Evolutionary conservation across 1,140 invertebrate genomes (phyloP).

Genomic region (Spodoptera frugiperda): DNA sequence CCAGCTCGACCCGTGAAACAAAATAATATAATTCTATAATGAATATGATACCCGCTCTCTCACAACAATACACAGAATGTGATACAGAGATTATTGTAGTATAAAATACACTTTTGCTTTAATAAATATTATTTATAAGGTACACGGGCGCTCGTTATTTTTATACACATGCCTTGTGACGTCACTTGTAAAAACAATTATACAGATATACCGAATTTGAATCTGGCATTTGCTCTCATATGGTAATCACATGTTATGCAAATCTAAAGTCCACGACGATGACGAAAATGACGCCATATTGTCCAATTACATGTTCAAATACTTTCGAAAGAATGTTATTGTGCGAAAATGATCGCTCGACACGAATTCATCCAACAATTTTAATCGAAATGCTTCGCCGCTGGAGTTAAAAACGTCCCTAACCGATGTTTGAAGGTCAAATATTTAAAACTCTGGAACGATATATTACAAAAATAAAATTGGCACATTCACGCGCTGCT

Average conservation of each 20-base stretch:
- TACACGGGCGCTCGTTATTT: constrained; percentile 2
- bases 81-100: no score
- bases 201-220: constrained; percentile 9
- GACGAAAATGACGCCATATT: constrained; percentile 14
- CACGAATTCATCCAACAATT: constrained; percentile 16
- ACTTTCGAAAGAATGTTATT: constrained; percentile 24
- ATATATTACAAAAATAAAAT: constrained; percentile 35
- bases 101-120: not conserved
- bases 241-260: constrained; percentile 17
- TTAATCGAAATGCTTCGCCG: constrained; percentile 15
- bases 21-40: no score
- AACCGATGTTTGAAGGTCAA: constrained; percentile 28
- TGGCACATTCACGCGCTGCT: constrained; percentile 15
- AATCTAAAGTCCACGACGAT: not conserved
- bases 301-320: constrained; percentile 18
- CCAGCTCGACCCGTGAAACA: no score
- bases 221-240: constrained; percentile 6
- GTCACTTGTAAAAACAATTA: constrained; percentile 35
- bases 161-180: constrained; percentile 16
- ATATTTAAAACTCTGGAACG: constrained; percentile 25
- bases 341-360: constrained; percentile 20
- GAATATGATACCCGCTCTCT: no score
- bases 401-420: constrained; percentile 17
- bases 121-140: not conserved
- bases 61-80: no score